These are phyloP conservation scores for Spilarctia lutea DNA, from an alignment of 2,888 invertebrate genomes.

Conservation along the genomic window DNA sequence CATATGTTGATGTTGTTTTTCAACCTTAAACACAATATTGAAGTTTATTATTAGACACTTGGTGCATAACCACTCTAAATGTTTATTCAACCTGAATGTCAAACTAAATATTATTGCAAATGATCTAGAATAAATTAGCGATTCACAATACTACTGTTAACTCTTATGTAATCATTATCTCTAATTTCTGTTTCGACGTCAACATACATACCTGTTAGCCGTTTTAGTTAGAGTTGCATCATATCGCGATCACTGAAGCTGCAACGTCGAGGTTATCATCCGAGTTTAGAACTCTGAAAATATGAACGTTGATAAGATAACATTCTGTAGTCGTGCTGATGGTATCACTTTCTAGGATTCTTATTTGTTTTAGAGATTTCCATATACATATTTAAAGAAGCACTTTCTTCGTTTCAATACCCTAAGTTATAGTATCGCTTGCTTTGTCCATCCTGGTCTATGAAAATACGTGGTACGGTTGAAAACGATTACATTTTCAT, in stretches of 20 bases:
- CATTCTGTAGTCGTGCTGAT: neutral
- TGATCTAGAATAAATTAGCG: neutral
- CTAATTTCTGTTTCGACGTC: neutral
- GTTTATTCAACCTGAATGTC: constrained; percentile 12
- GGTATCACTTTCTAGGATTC: neutral
- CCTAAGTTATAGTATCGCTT: neutral
- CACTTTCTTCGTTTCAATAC: neutral
- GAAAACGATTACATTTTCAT: no score
- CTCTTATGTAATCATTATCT: neutral
- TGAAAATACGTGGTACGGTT: no score
- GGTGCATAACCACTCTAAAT: constrained; percentile 5
- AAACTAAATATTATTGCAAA: constrained; percentile 1
- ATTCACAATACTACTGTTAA: neutral
- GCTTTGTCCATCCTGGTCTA: neutral
- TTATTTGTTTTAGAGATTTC: neutral
- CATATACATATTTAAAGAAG: neutral
- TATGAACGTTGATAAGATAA: neutral
- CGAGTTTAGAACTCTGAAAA: neutral
- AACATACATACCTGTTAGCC: neutral
- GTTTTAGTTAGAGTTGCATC: neutral
- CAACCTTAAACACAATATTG: neutral
- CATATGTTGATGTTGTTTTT: neutral
- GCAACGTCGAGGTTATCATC: neutral
- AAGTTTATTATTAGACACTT: neutral
- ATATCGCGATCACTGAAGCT: neutral